Evolutionary conservation across 2,113 vertebrate genomes (phyloP).

Genomic region (Cairina moschata): DNA sequence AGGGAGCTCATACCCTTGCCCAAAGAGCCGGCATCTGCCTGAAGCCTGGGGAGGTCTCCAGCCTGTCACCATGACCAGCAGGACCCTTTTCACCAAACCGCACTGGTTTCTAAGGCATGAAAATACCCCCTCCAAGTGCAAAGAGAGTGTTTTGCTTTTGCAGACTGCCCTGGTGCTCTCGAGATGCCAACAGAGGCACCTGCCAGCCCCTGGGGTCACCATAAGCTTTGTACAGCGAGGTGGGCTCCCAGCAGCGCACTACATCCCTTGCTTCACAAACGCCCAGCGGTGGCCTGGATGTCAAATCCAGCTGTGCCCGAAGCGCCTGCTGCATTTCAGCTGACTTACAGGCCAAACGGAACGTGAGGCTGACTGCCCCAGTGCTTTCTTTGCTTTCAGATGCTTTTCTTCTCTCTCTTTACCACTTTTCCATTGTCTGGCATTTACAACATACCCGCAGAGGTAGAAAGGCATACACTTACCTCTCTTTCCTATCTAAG

Average conservation of each 20-base stretch:
- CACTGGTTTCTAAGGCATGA: neutral
- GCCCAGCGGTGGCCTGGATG: neutral
- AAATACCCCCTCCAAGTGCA: neutral
- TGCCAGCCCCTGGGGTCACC: neutral
- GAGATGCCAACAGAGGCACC: rapidly evolving
- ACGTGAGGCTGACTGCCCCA: neutral
- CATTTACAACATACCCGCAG: constrained; percentile 57
- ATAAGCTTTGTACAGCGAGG: neutral
- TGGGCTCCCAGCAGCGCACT: neutral
- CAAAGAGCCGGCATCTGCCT: neutral
- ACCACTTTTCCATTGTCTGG: constrained; percentile 71
- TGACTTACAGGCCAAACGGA: neutral
- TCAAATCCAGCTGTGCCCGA: constrained; percentile 22
- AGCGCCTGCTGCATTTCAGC: neutral
- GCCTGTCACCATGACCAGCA: neutral
- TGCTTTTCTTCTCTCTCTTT: constrained; percentile 41
- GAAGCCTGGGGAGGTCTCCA: neutral
- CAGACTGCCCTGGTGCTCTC: neutral
- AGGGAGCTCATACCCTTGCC: rapidly evolving
- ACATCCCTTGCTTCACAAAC: neutral
- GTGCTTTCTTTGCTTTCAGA: constrained; percentile 38
- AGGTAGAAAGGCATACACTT: constrained; percentile 65
- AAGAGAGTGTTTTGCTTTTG: neutral
- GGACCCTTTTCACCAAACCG: neutral
- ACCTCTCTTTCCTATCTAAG: constrained; percentile 67